Evolutionary conservation across 53 echinoderm and acorn worm genomes (phyloP), one percentile per base, ranked within the genome.

Genomic region (Henricia sp.): DNA sequence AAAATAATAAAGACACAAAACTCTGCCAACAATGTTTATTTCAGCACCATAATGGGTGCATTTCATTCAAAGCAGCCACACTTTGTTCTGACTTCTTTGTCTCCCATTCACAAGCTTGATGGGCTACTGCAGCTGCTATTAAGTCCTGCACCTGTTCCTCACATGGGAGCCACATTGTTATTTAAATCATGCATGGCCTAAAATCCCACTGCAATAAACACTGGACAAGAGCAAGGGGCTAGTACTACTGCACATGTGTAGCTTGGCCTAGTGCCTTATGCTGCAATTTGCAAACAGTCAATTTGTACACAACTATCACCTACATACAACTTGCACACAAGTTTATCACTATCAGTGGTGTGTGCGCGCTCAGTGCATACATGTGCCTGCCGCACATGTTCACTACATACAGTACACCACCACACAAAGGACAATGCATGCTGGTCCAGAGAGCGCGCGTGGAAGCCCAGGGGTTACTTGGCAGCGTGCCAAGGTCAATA

Each of bases 401-500:
- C 26, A 71, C 19, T 72, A 63, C 63, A 63, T 34, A 5, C 0
- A 9, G 21, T 30, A 17, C 38, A 57, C 76, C 55, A 58, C 38
- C 57, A 41, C 76, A 76, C 76, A 76, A 76, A 76, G 76, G 76
- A 76, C 76, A 76, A 76, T 76, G 43, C 76, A 57, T 40, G 67
- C 59, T 39, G 19, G 41, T 40, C 76, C 74, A 74, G 74, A 37
- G 71, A 28, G 80, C 80, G 58, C 72, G 57, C 59, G 76, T 62
- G 80, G 80, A 80, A 80, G 63, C 80, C 30, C 28, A 80, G 64
- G 77, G 80, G 80, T 80, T 63, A 80, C 80, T 80, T 80, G 80
- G 80, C 80, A 80, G 63, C 33, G 46, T 80, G 80, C 80, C 80
- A 80, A 80, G 80, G 80, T 80, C 80, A 80, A 80, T 80, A 80